Percentiles rank a stretch among this genome's conserved stretches.
phyloP scores from a whole-genome alignment of 2,888 invertebrate genomes.

The Alloplasta piceator region DNA sequence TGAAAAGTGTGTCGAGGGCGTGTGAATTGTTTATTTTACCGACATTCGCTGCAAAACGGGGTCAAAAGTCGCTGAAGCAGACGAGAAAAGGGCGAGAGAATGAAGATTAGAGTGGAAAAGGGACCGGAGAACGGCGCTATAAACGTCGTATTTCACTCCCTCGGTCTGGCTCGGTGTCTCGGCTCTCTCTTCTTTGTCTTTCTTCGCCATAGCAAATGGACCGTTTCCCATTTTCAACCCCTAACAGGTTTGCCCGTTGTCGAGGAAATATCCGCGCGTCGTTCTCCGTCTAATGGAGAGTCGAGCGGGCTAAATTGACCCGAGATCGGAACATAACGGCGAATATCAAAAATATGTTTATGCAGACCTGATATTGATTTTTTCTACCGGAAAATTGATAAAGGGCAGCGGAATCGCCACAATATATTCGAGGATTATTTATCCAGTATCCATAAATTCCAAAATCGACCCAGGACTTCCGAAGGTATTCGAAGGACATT shows the following conservation, averaged over 20 bases:
- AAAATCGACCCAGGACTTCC: constrained; percentile 2
- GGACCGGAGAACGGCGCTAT: constrained; percentile 24
- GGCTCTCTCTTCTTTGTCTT: neutral
- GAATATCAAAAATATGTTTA: neutral
- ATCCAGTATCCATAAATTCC: constrained; percentile 34
- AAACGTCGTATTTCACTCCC: constrained; percentile 27
- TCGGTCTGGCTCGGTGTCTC: neutral
- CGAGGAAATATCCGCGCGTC: neutral
- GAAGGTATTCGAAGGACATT: constrained; percentile 23
- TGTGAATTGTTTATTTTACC: constrained; percentile 48
- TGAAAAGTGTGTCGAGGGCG: constrained; percentile 15
- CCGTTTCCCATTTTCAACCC: constrained; percentile 26
- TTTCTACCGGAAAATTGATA: constrained; percentile 40
- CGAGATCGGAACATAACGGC: neutral
- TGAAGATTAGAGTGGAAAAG: constrained; percentile 10
- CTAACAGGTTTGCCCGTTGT: constrained; percentile 4
- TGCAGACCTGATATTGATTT: constrained; percentile 16
- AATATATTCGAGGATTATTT: constrained; percentile 1
- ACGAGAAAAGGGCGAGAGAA: constrained; percentile 13
- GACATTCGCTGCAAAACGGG: constrained; percentile 1
- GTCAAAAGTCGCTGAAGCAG: constrained; percentile 2
- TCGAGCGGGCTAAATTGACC: constrained; percentile 42
- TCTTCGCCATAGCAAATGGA: neutral
- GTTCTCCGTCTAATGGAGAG: constrained; percentile 25
- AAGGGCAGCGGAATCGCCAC: neutral